Evolutionary conservation across 2,113 vertebrate species (phyloP), one percentile per base, ranked within the genome.

Genomic region (Epinephelus moara): DNA sequence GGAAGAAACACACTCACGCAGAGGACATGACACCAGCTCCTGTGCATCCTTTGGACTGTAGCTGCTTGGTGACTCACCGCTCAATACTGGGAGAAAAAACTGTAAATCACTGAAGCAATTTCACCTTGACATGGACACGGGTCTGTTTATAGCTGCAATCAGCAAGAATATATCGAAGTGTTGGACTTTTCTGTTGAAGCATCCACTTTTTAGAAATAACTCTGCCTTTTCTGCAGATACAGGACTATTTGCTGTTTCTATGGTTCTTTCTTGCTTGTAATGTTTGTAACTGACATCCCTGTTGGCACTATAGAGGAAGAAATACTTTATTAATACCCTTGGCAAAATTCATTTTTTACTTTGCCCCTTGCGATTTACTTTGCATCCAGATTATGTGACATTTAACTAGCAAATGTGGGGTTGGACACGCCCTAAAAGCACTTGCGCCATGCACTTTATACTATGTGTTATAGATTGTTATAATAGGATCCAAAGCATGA

Each of bases 81-180:
- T 89, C 79, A 47, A 47, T 80, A 81, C 59, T n/a, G 40, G 1
- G 37, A 81, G n/a, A 37, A 52, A 81, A 67, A 67, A 72, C 77
- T 71, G 78, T 84, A 87, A 84, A 86, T 90, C 86, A 78, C 74
- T 49, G 63, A 76, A 70, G 70, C 68, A 76, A 45, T 84, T 81
- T 82, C 78, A 56, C 57, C 75, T 62, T 13, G 12, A 40, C 70
- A 63, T 59, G 49, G 57, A 71, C 37, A 42, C 8, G 4, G 33
- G 23, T 69, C 27, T 81, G 60, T 61, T 68, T 75, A 76, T 76
- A 62, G 76, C 82, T 53, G 62, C 67, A 70, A 71, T 70, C 75
- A 75, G 81, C 75, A 63, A 23, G 21, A 71, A 42, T 55, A 52
- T 13, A 60, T 70, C 1, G 4, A 67, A n/a, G 61, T 45, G 30